A percentile compares a stretch with the other conserved stretches of the same genome.
Conservation (phyloP, 2,113 vertebrate genomes). For the Erpornis zantholeuca region DNA sequence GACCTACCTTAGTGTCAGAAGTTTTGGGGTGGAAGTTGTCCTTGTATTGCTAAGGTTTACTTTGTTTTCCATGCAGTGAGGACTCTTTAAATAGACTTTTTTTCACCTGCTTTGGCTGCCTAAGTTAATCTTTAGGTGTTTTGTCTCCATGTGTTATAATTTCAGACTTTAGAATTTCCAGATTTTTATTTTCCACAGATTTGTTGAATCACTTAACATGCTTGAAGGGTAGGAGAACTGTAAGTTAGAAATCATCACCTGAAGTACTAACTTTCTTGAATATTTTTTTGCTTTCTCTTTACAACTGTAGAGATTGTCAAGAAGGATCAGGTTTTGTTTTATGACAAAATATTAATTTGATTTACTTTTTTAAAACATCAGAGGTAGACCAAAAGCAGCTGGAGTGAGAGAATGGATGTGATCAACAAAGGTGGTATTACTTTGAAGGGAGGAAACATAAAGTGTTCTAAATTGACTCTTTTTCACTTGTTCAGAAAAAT, state of each 20-base stretch:
- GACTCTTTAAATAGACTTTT: neutral
- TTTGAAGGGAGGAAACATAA: neutral
- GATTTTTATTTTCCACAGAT: neutral
- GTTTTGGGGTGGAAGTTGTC: neutral
- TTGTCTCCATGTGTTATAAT: neutral
- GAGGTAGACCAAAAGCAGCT: neutral
- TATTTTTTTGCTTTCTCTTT: neutral
- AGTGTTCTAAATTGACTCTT: neutral
- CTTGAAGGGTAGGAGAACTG: neutral
- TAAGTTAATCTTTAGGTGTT: neutral
- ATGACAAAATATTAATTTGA: neutral
- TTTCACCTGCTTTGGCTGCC: neutral
- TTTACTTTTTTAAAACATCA: neutral
- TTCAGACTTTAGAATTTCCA: neutral
- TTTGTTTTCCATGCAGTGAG: neutral
- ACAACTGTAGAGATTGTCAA: neutral
- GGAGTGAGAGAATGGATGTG: neutral
- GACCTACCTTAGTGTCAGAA: neutral
- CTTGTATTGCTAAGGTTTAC: neutral
- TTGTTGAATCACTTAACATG: fast-evolving
- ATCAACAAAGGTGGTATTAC: neutral
- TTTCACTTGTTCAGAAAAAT: neutral
- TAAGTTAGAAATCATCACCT: neutral
- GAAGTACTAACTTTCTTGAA: neutral
- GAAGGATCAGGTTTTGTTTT: neutral